phyloP scores from a whole-genome alignment of 1,140 invertebrate genomes.

The Brachionus plicatilis region DNA sequence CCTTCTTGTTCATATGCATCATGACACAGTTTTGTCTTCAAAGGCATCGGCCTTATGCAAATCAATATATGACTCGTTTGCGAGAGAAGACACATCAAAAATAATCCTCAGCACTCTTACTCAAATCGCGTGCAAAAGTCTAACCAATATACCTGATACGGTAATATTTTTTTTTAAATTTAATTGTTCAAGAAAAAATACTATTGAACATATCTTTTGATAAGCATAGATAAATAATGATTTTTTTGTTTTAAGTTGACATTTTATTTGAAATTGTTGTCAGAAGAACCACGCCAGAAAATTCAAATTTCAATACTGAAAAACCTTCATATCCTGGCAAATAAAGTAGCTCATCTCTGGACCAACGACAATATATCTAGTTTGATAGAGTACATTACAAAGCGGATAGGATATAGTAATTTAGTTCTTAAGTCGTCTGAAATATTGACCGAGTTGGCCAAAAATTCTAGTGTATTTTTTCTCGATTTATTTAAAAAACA shows the following conservation, averaged over 20 bases:
- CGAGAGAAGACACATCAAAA: constrained; percentile 17
- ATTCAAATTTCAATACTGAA: constrained; percentile 12
- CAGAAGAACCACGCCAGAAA: constrained; percentile 16
- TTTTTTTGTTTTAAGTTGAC: not conserved
- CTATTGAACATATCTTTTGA: not conserved
- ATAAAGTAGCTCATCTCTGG: constrained; percentile 9
- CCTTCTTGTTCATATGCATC: constrained; percentile 33
- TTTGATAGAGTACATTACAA: not conserved
- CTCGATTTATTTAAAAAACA: not conserved
- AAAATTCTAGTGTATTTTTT: not conserved
- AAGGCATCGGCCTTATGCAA: not conserved
- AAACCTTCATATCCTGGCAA: not conserved
- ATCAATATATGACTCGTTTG: constrained; percentile 28
- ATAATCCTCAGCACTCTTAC: constrained; percentile 8
- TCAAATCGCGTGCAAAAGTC: constrained; percentile 6
- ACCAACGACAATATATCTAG: not conserved
- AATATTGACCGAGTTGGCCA: not conserved
- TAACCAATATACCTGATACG: constrained; percentile 2
- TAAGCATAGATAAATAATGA: not conserved
- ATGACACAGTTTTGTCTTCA: not conserved
- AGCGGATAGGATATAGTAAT: not conserved
- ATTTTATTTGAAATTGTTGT: constrained; percentile 9
- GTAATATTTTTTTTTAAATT: constrained; percentile 3
- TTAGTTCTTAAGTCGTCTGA: not conserved
- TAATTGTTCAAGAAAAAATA: not conserved